Evolutionary conservation across 2,888 invertebrate genomes (phyloP).

Genomic region (Troilus luridus): DNA sequence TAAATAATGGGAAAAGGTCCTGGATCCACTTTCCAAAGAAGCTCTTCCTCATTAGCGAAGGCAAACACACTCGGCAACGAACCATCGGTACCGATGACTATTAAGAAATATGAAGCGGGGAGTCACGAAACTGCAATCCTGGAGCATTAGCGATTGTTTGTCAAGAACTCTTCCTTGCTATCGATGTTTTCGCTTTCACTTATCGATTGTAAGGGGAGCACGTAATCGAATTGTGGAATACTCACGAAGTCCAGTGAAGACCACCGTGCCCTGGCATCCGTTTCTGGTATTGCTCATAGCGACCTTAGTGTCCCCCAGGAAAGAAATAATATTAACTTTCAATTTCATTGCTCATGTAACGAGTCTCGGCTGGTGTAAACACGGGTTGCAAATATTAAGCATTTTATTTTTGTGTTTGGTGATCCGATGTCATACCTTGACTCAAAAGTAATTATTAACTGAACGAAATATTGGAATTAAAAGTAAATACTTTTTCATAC

Average conservation of each 20-base stretch:
- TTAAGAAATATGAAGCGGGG: conserved; percentile 12
- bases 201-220: conserved; percentile 28
- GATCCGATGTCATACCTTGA: no score
- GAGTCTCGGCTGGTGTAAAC: neutral
- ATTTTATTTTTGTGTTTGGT: no score
- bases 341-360: neutral
- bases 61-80: neutral
- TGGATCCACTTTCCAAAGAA: neutral
- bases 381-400: no score
- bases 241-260: conserved; percentile 12
- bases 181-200: conserved; percentile 39
- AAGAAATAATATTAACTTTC: neutral
- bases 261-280: neutral
- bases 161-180: conserved; percentile 27
- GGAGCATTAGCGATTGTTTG: conserved; percentile 33
- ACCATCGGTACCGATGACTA: conserved; percentile 5
- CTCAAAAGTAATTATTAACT: no score
- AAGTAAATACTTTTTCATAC: no score
- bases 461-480: no score
- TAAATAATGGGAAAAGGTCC: neutral
- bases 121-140: conserved; percentile 18
- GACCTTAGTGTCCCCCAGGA: neutral
- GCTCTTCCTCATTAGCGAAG: conserved; percentile 18
- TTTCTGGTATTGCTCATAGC: neutral
- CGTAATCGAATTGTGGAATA: conserved; percentile 33